These are phyloP conservation scores for Herminia tarsipennalis DNA, from an alignment of 2,888 invertebrate genomes.

Conservation along the genomic window DNA sequence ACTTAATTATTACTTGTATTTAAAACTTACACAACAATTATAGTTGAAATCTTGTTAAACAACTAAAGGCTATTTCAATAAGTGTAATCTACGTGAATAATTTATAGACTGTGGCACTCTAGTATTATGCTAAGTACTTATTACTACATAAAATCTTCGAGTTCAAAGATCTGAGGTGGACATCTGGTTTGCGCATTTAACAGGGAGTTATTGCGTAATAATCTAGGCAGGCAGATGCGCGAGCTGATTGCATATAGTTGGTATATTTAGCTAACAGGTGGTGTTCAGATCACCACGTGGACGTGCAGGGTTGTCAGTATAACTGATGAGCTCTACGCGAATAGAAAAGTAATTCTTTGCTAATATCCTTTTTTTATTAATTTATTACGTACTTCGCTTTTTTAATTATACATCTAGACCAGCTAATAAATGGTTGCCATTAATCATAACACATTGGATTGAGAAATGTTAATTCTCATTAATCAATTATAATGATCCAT, in stretches of 20 bases:
- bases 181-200: constrained; percentile 75
- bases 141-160: constrained; percentile 60
- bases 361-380: too few species aligned
- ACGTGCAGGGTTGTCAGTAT: constrained; percentile 58
- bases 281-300: constrained; percentile 65
- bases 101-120: constrained; percentile 27
- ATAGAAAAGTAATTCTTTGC: not conserved
- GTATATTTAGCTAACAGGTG: constrained; percentile 82
- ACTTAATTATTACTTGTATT: too few species aligned
- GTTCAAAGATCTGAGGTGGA: constrained; percentile 64
- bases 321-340: not conserved
- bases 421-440: too few species aligned
- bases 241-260: constrained; percentile 72
- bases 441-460: too few species aligned
- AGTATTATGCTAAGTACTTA: constrained; percentile 39
- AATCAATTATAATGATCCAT: too few species aligned
- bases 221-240: constrained; percentile 76
- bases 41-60: constrained; percentile 3
- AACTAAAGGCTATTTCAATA: constrained; percentile 11
- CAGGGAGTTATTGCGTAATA: constrained; percentile 78
- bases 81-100: constrained; percentile 15
- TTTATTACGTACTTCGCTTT: too few species aligned
- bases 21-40: constrained; percentile 6
- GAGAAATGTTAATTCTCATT: too few species aligned
- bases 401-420: too few species aligned